Evolutionary conservation across 2,113 vertebrate genomes (phyloP).

Genomic region (Lasiurus borealis): DNA sequence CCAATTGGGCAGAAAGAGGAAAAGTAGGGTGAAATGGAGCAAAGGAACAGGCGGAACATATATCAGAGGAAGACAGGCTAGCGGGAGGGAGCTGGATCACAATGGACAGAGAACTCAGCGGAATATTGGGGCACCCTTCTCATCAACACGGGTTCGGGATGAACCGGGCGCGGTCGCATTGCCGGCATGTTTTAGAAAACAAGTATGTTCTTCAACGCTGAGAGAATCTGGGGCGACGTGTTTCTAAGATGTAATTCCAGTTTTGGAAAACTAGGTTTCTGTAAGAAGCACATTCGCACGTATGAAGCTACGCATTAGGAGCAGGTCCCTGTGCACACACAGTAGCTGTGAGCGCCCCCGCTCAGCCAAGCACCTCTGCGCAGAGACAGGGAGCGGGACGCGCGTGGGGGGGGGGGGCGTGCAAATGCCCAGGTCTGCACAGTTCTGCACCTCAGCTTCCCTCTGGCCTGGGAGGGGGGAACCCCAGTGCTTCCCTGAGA

Average conservation of each 20-base stretch:
- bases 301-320: neutral
- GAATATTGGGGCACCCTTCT: neutral
- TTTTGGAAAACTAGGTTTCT: neutral
- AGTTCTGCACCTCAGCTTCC: neutral
- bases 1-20: constrained; percentile 42
- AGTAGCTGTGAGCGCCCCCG: neutral
- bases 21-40: constrained; percentile 8
- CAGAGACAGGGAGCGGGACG: too few species aligned
- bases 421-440: neutral
- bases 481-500: neutral
- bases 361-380: neutral
- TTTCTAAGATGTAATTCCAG: constrained; percentile 17
- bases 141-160: neutral
- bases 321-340: neutral
- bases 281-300: neutral
- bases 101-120: neutral
- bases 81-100: neutral
- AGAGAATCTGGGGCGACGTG: neutral
- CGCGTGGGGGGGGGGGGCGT: too few species aligned
- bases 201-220: constrained; percentile 14
- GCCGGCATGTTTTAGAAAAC: constrained; percentile 12
- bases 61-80: neutral
- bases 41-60: neutral
- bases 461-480: neutral
- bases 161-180: neutral